Conservation (phyloP, 1,140 invertebrate genomes). For the Mya arenaria region DNA sequence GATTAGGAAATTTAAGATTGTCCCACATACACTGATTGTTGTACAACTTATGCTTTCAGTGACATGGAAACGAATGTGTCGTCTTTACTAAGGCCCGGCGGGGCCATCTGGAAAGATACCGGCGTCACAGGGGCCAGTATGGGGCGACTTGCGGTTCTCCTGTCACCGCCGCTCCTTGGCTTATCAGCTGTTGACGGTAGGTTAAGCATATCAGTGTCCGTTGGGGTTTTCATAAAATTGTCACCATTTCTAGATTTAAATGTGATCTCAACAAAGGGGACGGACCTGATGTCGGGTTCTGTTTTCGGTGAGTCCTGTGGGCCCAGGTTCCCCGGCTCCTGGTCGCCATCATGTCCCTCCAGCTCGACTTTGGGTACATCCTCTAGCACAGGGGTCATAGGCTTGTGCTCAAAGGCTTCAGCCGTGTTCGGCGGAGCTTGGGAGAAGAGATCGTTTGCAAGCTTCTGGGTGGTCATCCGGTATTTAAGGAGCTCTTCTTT, state of each 20-base stretch:
- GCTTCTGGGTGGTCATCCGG: not conserved
- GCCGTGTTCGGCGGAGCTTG: conserved; percentile 39
- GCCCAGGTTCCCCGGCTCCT: not conserved
- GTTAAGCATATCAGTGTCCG: not conserved
- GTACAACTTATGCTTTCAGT: conserved; percentile 3
- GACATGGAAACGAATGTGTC: conserved; percentile 25
- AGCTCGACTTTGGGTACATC: not conserved
- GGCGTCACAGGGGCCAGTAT: conserved; percentile 22
- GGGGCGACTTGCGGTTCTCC: conserved; percentile 1
- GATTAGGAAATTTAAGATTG: no score
- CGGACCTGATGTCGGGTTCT: no score
- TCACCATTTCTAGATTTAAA: conserved; percentile 14
- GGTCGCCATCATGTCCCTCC: not conserved
- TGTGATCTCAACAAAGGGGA: conserved; percentile 51
- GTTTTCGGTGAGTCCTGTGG: not conserved
- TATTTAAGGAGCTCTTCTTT: not conserved
- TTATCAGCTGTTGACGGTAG: not conserved
- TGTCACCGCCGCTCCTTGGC: not conserved
- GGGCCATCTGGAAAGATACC: conserved; percentile 47
- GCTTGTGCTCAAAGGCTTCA: conserved; percentile 2
- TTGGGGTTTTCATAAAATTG: not conserved
- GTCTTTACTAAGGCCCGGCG: conserved; percentile 42
- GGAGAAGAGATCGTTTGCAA: conserved; percentile 7
- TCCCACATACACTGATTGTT: no score
- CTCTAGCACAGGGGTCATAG: not conserved